These are phyloP conservation scores for Pachyseris speciosa DNA, from an alignment of 64 coral and sea anemone genomes.

Conservation along the genomic window DNA sequence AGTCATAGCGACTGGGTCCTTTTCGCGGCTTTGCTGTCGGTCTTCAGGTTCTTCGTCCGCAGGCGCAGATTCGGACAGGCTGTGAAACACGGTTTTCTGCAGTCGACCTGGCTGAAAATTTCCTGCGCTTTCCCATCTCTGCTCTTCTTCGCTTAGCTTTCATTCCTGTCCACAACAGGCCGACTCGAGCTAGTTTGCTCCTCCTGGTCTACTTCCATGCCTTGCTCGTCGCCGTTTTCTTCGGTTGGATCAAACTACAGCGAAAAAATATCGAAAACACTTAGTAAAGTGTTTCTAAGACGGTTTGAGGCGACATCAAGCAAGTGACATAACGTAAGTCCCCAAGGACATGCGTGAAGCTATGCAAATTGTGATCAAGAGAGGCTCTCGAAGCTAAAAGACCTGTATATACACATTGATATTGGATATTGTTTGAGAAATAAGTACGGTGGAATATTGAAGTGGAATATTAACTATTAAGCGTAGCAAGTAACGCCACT, in stretches of 20 bases:
- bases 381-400: neutral
- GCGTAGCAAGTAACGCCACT: neutral
- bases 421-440: neutral
- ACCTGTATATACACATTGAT: neutral
- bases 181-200: slow-evolving; percentile 1
- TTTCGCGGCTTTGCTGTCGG: slow-evolving; percentile 24
- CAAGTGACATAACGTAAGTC: neutral
- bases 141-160: slow-evolving; percentile 64
- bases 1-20: slow-evolving; percentile 63
- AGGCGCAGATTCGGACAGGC: slow-evolving; percentile 1
- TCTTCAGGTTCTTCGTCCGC: neutral
- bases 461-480: too few relatives aligned
- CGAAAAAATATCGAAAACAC: neutral
- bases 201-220: slow-evolving; percentile 34
- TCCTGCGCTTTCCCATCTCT: slow-evolving; percentile 68
- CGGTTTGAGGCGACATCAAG: too few relatives aligned
- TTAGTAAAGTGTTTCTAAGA: neutral
- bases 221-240: slow-evolving; percentile 23
- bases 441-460: neutral
- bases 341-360: neutral
- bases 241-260: slow-evolving; percentile 4
- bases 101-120: slow-evolving; percentile 80
- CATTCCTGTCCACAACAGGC: slow-evolving; percentile 7
- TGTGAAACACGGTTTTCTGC: slow-evolving; percentile 68
- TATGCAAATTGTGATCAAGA: slow-evolving; percentile 4